Evolutionary conservation across 1,140 invertebrate genomes (phyloP).

Genomic region (Musca domestica): DNA sequence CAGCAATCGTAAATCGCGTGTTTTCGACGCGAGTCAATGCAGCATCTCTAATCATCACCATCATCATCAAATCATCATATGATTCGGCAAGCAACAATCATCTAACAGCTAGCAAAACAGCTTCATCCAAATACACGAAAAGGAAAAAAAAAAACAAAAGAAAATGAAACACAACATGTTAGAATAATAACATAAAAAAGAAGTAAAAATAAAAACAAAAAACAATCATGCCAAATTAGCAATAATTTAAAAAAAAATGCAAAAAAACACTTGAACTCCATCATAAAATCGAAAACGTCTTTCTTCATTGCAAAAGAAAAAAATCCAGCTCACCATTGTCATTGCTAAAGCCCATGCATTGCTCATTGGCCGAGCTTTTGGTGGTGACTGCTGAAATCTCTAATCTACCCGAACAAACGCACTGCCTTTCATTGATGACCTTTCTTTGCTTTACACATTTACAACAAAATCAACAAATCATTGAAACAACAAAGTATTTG

Average conservation of each 20-base stretch:
- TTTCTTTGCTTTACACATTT: no score
- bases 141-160: not conserved
- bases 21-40: slow-evolving; percentile 12
- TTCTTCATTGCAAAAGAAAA: no score
- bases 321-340: no score
- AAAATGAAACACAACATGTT: not conserved
- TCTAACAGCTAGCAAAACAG: not conserved
- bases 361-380: no score
- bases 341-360: no score
- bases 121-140: not conserved
- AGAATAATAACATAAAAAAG: not conserved
- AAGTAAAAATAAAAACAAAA: not conserved
- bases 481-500: no score
- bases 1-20: slow-evolving; percentile 9
- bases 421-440: no score
- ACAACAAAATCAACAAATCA: no score
- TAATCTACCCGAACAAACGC: no score
- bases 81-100: not conserved
- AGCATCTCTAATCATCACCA: no score
- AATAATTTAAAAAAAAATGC: not conserved
- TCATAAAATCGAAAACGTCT: not conserved
- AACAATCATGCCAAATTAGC: not conserved
- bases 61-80: not conserved
- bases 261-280: not conserved
- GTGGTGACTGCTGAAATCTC: no score